Evolutionary conservation across 2,888 invertebrate species (phyloP).

Genomic region (Diabrotica balteata): DNA sequence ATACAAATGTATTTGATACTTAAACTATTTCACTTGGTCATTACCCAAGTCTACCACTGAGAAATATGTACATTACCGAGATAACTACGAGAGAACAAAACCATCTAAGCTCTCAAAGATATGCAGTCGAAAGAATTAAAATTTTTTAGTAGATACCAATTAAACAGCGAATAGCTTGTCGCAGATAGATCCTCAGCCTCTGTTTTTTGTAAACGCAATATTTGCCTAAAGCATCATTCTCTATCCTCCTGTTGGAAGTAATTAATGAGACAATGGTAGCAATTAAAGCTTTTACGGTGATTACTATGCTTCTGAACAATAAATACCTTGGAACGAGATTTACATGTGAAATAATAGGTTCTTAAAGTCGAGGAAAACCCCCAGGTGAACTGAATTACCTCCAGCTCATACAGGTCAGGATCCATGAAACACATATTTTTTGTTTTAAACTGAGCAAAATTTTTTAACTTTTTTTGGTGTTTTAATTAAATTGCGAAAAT

Average conservation of each 20-base stretch:
- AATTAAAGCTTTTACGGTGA: constrained; percentile 43
- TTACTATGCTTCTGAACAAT: constrained; percentile 41
- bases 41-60: too few relatives aligned
- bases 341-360: constrained; percentile 41
- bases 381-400: constrained; percentile 33
- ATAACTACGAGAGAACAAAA: too few relatives aligned
- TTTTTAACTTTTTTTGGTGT: too few relatives aligned
- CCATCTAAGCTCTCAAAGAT: too few relatives aligned
- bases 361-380: constrained; percentile 37
- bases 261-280: constrained; percentile 43
- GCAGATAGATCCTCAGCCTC: constrained; percentile 5
- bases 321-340: constrained; percentile 37
- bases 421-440: background rate
- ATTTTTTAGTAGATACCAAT: too few relatives aligned
- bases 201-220: constrained; percentile 24
- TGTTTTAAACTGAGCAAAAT: too few relatives aligned
- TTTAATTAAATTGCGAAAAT: too few relatives aligned
- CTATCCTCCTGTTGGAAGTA: constrained; percentile 38
- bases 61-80: too few relatives aligned
- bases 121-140: too few relatives aligned
- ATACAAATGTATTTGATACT: too few relatives aligned
- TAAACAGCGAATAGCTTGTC: too few relatives aligned
- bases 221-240: constrained; percentile 38
- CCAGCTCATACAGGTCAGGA: constrained; percentile 15
- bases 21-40: too few relatives aligned